These are phyloP conservation scores for Labeo calbasu DNA, from an alignment of 2,797 vertebrate species.

Conservation along the genomic window DNA sequence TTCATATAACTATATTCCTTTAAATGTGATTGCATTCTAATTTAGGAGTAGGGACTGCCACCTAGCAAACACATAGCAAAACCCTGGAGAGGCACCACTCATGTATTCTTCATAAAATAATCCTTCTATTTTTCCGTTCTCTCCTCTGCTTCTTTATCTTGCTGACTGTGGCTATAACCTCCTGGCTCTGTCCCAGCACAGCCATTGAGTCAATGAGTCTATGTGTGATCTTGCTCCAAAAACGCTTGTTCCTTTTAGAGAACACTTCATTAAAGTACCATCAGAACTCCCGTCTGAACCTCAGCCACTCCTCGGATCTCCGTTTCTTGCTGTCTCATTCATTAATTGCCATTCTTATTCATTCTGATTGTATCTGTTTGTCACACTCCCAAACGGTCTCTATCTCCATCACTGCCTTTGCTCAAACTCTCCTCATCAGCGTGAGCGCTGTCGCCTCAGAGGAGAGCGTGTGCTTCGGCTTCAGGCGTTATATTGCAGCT, in stretches of 20 bases:
- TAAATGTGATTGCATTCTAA: neutral
- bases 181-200: constrained; percentile 23
- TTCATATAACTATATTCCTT: too few species aligned
- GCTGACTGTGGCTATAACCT: constrained; percentile 26
- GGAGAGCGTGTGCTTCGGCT: constrained; percentile 34
- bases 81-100: neutral
- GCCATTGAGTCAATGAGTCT: constrained; percentile 22
- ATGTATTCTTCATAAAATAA: neutral
- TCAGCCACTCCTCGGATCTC: constrained; percentile 7
- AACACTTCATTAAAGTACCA: constrained; percentile 50
- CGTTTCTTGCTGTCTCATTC: constrained; percentile 22
- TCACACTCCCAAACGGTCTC: constrained; percentile 37
- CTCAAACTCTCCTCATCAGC: constrained; percentile 48
- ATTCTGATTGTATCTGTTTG: constrained; percentile 47
- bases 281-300: constrained; percentile 44
- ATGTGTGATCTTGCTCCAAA: constrained; percentile 49
- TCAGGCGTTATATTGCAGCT: constrained; percentile 49
- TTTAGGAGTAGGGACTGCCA: neutral
- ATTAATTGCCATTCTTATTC: constrained; percentile 42
- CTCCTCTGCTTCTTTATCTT: constrained; percentile 36
- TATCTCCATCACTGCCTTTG: constrained; percentile 33
- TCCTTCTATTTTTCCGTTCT: neutral
- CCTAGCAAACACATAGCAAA: neutral
- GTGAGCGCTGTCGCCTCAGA: constrained; percentile 16
- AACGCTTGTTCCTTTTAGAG: constrained; percentile 30